Evolutionary conservation across 2,888 invertebrate genomes (phyloP).

Genomic region (Nesidiocoris tenuis): DNA sequence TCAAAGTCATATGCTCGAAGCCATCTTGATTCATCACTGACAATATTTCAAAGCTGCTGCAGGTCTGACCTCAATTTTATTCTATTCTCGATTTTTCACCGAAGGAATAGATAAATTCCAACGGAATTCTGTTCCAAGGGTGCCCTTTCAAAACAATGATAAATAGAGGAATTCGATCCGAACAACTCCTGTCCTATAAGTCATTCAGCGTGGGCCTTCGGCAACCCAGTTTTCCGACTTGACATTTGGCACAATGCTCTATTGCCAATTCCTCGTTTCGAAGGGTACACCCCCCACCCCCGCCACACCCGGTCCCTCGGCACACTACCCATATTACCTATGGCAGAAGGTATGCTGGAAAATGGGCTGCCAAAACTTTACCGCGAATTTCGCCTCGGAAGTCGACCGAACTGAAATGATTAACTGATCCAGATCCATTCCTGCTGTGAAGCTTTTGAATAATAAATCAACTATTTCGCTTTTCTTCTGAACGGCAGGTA

Average conservation of each 20-base stretch:
- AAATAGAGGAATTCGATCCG: neutral
- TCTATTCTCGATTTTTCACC: too few relatives aligned
- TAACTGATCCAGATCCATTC: neutral
- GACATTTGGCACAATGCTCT: constrained; percentile 35
- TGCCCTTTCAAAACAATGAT: too few relatives aligned
- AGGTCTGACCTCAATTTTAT: too few relatives aligned
- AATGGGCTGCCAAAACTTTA: constrained; percentile 12
- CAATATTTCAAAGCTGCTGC: too few relatives aligned
- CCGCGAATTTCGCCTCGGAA: constrained; percentile 2
- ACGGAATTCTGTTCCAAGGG: too few relatives aligned
- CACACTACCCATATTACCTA: neutral
- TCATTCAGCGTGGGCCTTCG: constrained; percentile 8
- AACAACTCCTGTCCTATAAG: constrained; percentile 26
- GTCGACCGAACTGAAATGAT: neutral
- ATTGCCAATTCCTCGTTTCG: constrained; percentile 20
- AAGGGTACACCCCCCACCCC: too few relatives aligned
- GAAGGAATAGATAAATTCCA: too few relatives aligned
- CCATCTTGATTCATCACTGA: too few relatives aligned
- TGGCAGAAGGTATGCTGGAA: neutral
- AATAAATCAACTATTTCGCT: constrained; percentile 1
- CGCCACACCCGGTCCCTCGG: constrained; percentile 2
- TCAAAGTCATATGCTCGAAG: too few relatives aligned
- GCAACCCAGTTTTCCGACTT: constrained; percentile 10
- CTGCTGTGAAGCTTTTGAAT: neutral
- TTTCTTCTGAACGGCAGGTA: too few relatives aligned